phyloP scores from a whole-genome alignment of 2,113 vertebrate species.

The Equus przewalskii region DNA sequence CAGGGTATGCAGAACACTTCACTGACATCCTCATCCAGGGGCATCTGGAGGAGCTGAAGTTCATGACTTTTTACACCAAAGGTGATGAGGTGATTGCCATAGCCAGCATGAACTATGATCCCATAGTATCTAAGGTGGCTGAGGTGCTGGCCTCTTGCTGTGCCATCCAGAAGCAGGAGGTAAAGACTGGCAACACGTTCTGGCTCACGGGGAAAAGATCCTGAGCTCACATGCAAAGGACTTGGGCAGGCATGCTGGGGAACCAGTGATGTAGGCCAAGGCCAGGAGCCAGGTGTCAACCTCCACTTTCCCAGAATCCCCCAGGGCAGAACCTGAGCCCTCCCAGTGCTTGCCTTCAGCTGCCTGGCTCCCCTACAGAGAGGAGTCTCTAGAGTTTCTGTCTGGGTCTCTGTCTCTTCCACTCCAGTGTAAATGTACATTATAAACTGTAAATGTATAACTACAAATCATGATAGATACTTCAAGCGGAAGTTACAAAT shows the following conservation, averaged over 20 bases:
- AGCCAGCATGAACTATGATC: constrained; percentile 98
- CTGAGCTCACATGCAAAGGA: background rate
- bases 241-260: background rate
- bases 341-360: constrained; percentile 15
- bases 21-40: constrained; percentile 98
- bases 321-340: background rate
- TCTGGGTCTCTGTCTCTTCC: background rate
- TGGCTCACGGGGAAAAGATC: constrained; percentile 75
- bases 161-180: constrained; percentile 94
- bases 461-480: background rate
- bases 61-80: constrained; percentile 97
- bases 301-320: constrained; percentile 14
- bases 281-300: constrained; percentile 45
- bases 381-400: background rate
- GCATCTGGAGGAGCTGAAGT: constrained; percentile 95
- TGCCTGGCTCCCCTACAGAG: background rate
- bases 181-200: constrained; percentile 86
- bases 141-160: constrained; percentile 95
- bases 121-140: constrained; percentile 95
- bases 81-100: constrained; percentile 95
- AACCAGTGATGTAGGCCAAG: background rate
- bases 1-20: constrained; percentile 96
- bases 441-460: background rate
- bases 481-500: background rate
- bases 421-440: background rate